These are phyloP conservation scores for Therioaphis trifolii DNA, from an alignment of 2,888 invertebrate species.

Conservation along the genomic window DNA sequence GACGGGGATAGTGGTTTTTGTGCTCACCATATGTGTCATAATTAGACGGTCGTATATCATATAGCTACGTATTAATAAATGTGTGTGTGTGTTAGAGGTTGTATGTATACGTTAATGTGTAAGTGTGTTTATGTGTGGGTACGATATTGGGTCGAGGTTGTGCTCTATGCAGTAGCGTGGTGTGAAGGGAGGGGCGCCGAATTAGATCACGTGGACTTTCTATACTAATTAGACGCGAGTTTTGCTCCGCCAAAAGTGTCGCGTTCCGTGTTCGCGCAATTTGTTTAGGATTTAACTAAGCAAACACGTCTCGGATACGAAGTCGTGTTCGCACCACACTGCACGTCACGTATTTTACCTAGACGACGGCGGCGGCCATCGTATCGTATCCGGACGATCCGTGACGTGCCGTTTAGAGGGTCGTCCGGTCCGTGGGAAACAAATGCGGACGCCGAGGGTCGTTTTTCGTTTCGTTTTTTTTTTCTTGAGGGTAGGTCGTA, in stretches of 20 bases:
- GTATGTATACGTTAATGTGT: not conserved
- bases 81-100: not conserved
- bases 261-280: slow-evolving; percentile 40
- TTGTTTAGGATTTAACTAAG: slow-evolving; percentile 45
- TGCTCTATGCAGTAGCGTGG: not conserved
- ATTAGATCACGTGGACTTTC: slow-evolving; percentile 42
- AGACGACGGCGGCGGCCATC: no score
- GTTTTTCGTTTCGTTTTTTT: slow-evolving; percentile 13
- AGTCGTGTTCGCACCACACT: not conserved
- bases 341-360: not conserved
- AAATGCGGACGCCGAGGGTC: slow-evolving; percentile 7
- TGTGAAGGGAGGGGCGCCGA: not conserved
- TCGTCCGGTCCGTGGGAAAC: slow-evolving; percentile 37
- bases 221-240: slow-evolving; percentile 51
- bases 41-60: slow-evolving; percentile 57
- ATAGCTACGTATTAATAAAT: not conserved
- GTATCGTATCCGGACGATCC: slow-evolving; percentile 7
- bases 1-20: not conserved
- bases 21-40: slow-evolving; percentile 55
- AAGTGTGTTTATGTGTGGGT: not conserved
- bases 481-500: not conserved
- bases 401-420: not conserved
- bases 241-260: slow-evolving; percentile 42
- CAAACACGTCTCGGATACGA: slow-evolving; percentile 28
- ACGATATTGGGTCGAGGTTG: not conserved